Evolutionary conservation across 2,888 invertebrate species (phyloP), one percentile per base, ranked within the genome.

Genomic region (Nymphalis c-album): DNA sequence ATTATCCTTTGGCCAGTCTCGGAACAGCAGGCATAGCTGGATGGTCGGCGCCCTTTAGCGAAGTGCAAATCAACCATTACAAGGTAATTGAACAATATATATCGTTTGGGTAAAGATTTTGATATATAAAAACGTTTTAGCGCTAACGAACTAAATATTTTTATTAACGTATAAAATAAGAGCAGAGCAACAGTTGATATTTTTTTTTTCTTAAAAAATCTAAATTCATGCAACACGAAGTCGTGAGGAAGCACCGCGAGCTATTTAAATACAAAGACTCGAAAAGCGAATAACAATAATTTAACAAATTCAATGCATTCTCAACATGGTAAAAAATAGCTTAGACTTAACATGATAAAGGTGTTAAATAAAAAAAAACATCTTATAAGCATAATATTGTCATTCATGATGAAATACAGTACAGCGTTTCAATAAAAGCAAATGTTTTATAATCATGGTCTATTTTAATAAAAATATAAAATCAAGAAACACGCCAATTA

Each of bases 21-120:
- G 93, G 93, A 63, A 88, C 93, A 10, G 90, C 94, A 18, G 90
- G 93, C 22, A 90, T 92, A 73, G 85, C 90, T 18, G 93, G 93
- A 50, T 93, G 94, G 88, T 90, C 94, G 71, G 91, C 95, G 71
- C 93, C 94, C 58, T 89, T 93, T 40, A 84, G 82, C 58, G 90
- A 94, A 77, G 95, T 93, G 53, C 94, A 95, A 78, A 92, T 95
- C 75, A 95, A 95, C 80, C 95, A 95, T 87, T 95, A 95, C 78
- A 94, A 94, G 85, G 91, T 91, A 83, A 67, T 65, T 67, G n/a
- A 10, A 57, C 26, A n/a, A n/a, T 17, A 40, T 40, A 40, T 13
- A 3, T 40, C 40, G 40, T 13, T 13, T 13, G 40, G 13, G 40
- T 40, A 13, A 40, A 40, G 40, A 13, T 40, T 40, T 40, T 40